Base-by-base conservation (phyloP, 2,113 vertebrate species). In the Megaceryle maxima region DNA sequence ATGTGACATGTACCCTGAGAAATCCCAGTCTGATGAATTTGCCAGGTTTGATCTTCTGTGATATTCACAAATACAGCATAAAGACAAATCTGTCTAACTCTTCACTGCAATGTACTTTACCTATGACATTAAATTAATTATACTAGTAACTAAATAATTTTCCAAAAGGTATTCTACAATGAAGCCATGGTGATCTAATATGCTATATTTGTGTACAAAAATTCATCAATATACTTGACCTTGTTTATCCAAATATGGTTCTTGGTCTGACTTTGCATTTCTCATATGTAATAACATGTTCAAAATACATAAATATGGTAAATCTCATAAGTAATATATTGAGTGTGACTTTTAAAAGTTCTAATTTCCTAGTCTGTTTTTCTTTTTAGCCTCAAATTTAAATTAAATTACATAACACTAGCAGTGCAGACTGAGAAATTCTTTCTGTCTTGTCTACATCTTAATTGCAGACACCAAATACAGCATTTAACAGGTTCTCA, bases 101-200 rank as follows among this genome's bases (percentile, higher is more conserved):
- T 57, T 87, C 35, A 29, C 29, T 62, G 25, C 19, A 33, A 22
- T 6, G 9, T 37, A 56, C 13, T 2, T 83, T 73, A 66, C 16
- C 4, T 24, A 51, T 0, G 0, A 8, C 2, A 0, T 50, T 76
- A 56, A 77, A 60, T 39, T 74, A 91, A 43, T 26, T 2, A 0
- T 29, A 57, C 13, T 12, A 53, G 15, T 57, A 69, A 80, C 8
- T 33, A 88, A 76, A 64, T 35, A 0, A 33, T 56, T 87, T 73
- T 94, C 44, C 9, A 53, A 73, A 83, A 66, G 5, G 3, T 51
- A 87, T 76, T 57, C 26, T 88, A 29, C 1, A 6, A 2, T 12
- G 8, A 66, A 16, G 17, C 16, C 22, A 26, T 9, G 4, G 4
- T 43, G n/a, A 83, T 44, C 9, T 39, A 37, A 6, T 44, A 17